These are phyloP conservation scores for Molossus alvarezi DNA, from an alignment of 2,797 vertebrate genomes.

Conservation along the genomic window DNA sequence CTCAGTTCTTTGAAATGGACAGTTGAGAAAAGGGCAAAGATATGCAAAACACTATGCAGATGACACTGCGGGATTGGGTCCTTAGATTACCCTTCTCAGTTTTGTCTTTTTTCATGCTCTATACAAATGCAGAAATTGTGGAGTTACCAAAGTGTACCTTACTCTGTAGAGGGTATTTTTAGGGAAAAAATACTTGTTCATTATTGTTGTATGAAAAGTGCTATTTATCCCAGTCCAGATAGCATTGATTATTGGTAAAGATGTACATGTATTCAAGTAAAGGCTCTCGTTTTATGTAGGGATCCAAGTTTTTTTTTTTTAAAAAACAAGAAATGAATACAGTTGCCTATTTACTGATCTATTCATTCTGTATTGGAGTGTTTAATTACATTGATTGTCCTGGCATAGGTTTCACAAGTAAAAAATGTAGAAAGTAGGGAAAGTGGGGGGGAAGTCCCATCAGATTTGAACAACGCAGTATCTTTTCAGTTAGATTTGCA, in stretches of 20 bases:
- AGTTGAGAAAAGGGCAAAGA: background rate
- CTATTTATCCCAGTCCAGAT: background rate
- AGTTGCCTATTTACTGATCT: background rate
- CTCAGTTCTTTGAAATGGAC: background rate
- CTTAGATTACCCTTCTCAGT: background rate
- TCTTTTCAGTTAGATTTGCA: background rate
- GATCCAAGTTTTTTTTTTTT: background rate
- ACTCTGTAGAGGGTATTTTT: background rate
- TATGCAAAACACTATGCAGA: conserved; percentile 50
- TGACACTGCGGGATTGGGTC: background rate
- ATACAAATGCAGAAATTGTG: background rate
- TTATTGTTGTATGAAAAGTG: background rate
- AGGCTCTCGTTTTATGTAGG: background rate
- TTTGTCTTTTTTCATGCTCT: background rate
- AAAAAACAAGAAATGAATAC: background rate
- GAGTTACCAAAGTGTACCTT: too few relatives aligned
- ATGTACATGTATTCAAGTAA: background rate
- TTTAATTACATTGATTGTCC: background rate
- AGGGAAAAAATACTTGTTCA: background rate
- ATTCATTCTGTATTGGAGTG: background rate
- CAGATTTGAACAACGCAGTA: background rate
- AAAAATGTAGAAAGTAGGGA: background rate
- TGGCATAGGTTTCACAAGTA: background rate
- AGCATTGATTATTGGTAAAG: background rate
- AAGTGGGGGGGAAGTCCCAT: background rate